A percentile compares a stretch with the other conserved stretches of the same genome.
phyloP scores from a whole-genome alignment of 2,113 vertebrate species.

The Hippocampus guttulatus region DNA sequence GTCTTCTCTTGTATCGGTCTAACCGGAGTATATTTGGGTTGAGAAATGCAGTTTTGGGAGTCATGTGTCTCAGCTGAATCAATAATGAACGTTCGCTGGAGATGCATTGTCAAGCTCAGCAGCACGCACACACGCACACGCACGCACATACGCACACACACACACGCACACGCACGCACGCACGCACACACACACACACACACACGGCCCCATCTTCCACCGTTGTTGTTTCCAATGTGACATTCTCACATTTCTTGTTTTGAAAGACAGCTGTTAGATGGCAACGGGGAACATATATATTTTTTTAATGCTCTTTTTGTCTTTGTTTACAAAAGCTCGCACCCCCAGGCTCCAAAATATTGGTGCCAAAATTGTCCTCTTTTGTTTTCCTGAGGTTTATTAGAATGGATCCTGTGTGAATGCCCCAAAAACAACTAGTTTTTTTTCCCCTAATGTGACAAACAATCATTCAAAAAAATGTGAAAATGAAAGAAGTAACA shows the following conservation, averaged over 20 bases:
- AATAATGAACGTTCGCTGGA: not conserved
- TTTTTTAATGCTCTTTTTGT: too few relatives aligned
- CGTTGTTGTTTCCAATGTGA: not conserved
- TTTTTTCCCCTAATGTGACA: not conserved
- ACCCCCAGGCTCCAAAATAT: not conserved
- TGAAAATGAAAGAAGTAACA: too few relatives aligned
- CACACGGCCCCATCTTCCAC: not conserved
- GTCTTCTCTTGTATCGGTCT: not conserved
- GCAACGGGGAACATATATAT: too few relatives aligned
- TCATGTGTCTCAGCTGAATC: not conserved
- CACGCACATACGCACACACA: not conserved
- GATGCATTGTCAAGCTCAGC: not conserved
- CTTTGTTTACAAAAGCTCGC: not conserved
- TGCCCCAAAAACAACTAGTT: not conserved
- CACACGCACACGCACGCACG: too few relatives aligned
- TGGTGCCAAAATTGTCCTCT: not conserved
- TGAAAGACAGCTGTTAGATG: not conserved
- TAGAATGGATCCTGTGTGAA: not conserved
- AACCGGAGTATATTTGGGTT: not conserved
- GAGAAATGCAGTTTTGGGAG: not conserved
- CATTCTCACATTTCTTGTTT: not conserved
- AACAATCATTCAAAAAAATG: too few relatives aligned
- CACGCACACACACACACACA: too few relatives aligned
- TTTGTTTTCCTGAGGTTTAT: too few relatives aligned
- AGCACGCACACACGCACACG: not conserved